phyloP scores from a whole-genome alignment of 2,113 vertebrate genomes.

The Aptenodytes forsteri region DNA sequence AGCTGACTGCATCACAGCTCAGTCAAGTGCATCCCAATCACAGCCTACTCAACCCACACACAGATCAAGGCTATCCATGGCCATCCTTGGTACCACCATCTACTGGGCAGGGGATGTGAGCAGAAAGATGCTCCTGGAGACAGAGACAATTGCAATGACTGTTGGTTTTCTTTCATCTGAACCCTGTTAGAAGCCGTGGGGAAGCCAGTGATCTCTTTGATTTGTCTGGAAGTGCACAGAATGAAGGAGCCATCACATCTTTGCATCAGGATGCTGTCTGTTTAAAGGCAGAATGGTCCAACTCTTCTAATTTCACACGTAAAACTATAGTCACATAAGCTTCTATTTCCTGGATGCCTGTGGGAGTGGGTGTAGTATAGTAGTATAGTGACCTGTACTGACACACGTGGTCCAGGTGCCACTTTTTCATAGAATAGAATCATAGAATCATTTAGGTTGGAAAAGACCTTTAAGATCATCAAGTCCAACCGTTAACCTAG shows the following conservation, averaged over 20 bases:
- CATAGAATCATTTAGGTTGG: neutral
- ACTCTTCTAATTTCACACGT: neutral
- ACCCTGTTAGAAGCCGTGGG: neutral
- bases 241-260: neutral
- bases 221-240: neutral
- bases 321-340: neutral
- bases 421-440: neutral
- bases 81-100: neutral
- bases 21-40: neutral
- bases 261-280: neutral
- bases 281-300: neutral
- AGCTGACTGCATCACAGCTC: neutral
- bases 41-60: neutral
- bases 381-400: neutral
- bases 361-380: neutral
- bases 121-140: neutral
- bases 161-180: neutral
- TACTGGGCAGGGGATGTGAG: neutral
- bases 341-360: neutral
- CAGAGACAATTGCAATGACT: neutral
- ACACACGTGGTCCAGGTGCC: neutral
- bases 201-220: neutral
- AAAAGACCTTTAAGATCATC: neutral
- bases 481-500: neutral
- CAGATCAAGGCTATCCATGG: neutral